Base-by-base conservation (phyloP, 2,797 vertebrate species). In the Thamnophis elegans region DNA sequence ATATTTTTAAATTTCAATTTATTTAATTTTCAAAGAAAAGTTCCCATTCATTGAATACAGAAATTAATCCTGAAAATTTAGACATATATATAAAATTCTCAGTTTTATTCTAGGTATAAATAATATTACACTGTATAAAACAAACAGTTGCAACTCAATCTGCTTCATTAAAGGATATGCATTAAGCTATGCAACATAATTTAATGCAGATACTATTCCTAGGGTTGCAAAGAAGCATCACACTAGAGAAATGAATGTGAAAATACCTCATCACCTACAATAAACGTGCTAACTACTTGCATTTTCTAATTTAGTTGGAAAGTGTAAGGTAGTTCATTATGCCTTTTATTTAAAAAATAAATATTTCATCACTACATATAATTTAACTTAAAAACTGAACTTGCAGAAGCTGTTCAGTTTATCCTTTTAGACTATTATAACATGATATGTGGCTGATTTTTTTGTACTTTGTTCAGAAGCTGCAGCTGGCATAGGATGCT, bases 321-420 rank as follows among this genome's bases (percentile, higher is more conserved):
- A 89, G 9, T 89, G 85, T 26, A 87, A 62, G n/a, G 65, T 62
- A 22, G 60, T 6, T 65, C 42, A 82, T 85, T 78, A 22, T 54
- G 47, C 20, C 25, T 55, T 82, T 47, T 47, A 47, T 58, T 88
- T 25, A 3, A 13, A 58, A 59, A 88, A 8, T 58, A 58, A 88
- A 42, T 88, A 88, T 88, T 88, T 11, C 92, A 94, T 18, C 28
- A 20, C 59, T 94, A 58, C 28, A 51, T 93, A 2, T 94, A 68
- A 93, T 51, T 91, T 28, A 90, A 26, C 54, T 89, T 93, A 88
- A 47, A 87, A 93, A 68, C 47, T 11, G 10, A 11, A 25, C 8
- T 25, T 12, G 5, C 7, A 93, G 32, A 1, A 22, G 47, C 25
- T 59, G 22, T 59, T 59, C 58, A 25, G 20, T 59, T 59, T 59